Evolutionary conservation across 2,797 vertebrate species (phyloP).

Genomic region (Syngnathus acus): DNA sequence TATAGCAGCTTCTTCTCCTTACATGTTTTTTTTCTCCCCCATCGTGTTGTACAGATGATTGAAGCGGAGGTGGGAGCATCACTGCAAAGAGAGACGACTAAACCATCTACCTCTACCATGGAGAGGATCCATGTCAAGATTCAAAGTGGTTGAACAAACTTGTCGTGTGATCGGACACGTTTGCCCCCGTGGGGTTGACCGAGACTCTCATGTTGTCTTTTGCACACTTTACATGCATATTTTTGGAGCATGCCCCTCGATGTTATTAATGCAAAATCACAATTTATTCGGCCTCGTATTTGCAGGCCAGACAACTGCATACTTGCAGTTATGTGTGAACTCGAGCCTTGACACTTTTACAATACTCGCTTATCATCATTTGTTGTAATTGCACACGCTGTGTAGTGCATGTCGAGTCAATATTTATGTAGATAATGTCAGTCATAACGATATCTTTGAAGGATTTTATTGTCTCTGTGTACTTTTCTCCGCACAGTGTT

Average conservation of each 20-base stretch:
- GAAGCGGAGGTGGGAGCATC: background rate
- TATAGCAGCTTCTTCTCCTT: background rate
- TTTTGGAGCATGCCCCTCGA: background rate
- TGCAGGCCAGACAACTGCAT: background rate
- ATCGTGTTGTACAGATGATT: conserved; percentile 35
- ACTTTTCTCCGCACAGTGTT: background rate
- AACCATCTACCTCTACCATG: conserved; percentile 24
- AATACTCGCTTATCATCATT: background rate
- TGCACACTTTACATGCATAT: background rate
- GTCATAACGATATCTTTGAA: background rate
- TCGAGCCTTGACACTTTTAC: background rate
- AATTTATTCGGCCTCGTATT: background rate
- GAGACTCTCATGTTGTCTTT: conserved; percentile 43
- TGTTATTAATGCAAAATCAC: background rate
- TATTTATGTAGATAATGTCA: conserved; percentile 3
- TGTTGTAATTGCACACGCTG: background rate
- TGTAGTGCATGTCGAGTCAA: background rate
- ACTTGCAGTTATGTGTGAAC: background rate
- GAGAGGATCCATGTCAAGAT: background rate
- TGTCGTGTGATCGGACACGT: conserved; percentile 13
- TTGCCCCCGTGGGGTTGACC: conserved; percentile 61
- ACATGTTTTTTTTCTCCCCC: background rate
- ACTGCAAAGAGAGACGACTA: conserved; percentile 7
- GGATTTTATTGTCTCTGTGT: background rate
- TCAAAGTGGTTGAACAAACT: background rate